These are phyloP conservation scores for Brachionus rotundiformis DNA, from an alignment of 1,140 invertebrate genomes.

Conservation along the genomic window DNA sequence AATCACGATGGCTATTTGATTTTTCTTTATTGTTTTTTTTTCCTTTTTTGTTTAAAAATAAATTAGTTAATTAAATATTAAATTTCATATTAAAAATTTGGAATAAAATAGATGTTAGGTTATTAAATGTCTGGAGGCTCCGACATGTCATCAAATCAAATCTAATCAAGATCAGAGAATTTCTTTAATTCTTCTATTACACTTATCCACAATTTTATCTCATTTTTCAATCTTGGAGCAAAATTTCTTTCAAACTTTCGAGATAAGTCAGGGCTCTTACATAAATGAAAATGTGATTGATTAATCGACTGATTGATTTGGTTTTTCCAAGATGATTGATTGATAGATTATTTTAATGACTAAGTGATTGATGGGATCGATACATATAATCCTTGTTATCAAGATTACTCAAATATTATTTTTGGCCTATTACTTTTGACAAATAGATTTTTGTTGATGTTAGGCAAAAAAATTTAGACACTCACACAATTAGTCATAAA, in stretches of 20 bases:
- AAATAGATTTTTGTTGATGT: slow-evolving; percentile 10
- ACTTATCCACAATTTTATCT: not conserved
- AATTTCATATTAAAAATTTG: not conserved
- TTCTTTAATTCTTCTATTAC: not conserved
- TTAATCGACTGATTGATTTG: slow-evolving; percentile 37
- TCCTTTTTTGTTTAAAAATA: not conserved
- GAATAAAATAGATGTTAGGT: not conserved
- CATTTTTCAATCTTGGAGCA: slow-evolving; percentile 19
- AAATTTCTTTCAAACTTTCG: not conserved
- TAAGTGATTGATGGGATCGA: slow-evolving; percentile 35
- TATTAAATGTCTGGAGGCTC: not conserved
- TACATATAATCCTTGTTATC: slow-evolving; percentile 25
- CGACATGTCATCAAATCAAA: not conserved
- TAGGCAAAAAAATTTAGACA: not conserved
- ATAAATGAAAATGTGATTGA: slow-evolving; percentile 38
- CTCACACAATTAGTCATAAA: not conserved
- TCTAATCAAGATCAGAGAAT: not conserved
- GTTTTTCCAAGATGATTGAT: slow-evolving; percentile 14
- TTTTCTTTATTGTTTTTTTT: not conserved
- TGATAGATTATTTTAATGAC: slow-evolving; percentile 42
- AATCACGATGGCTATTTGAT: not conserved
- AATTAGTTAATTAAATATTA: not conserved
- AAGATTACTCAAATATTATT: not conserved
- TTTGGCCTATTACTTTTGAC: slow-evolving; percentile 29
- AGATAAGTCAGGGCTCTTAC: slow-evolving; percentile 8